Evolutionary conservation across 1,140 invertebrate genomes (phyloP), one percentile per base, ranked within the genome.

Genomic region (Cyclargus thomasi): DNA sequence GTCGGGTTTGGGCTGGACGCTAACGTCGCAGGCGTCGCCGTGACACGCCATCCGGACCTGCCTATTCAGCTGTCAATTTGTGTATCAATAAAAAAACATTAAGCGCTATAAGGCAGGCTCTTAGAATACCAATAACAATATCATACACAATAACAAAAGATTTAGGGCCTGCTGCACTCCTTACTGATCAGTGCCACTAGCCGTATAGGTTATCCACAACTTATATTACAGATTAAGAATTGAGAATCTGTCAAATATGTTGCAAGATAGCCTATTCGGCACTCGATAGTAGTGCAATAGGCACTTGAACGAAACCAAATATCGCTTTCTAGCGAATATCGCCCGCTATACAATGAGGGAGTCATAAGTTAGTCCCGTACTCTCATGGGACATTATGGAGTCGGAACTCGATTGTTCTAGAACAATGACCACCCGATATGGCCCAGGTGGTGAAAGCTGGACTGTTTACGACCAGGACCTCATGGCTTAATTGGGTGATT

Each of bases 311-410:
- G 14, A 47, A 39, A 39, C 36, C 36, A 39, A 39, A 39, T 39
- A 11, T 39, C 7, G 11, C 39, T 47, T 47, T 47, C 39, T 47
- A 47, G 39, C 39, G 14, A 47, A 47, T 47, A 47, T 8, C 10
- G 11, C 39, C 14, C 14, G 11, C 14, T 11, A 8, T 16, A 47
- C 39, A 47, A 39, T 39, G 36, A 14, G 39, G 39, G 39, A 47
- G 39, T 16, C 39, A 14, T 47, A 47, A 47, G 39, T 47, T 47
- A 47, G 8, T 14, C 14, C 14, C 39, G 14, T 47, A 47, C 7
- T 47, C 39, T 47, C 39, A 47, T 47, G 39, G 62, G 62, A 21
- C 39, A 62, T 63, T 68, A 64, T 65, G 70, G 70, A 64, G 16
- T 22, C 55, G 55, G 55, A 59, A 59, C 55, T 21, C 20, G 17